Base-by-base conservation (phyloP, 2,888 invertebrate genomes). In the Caenorhabditis sp. region DNA sequence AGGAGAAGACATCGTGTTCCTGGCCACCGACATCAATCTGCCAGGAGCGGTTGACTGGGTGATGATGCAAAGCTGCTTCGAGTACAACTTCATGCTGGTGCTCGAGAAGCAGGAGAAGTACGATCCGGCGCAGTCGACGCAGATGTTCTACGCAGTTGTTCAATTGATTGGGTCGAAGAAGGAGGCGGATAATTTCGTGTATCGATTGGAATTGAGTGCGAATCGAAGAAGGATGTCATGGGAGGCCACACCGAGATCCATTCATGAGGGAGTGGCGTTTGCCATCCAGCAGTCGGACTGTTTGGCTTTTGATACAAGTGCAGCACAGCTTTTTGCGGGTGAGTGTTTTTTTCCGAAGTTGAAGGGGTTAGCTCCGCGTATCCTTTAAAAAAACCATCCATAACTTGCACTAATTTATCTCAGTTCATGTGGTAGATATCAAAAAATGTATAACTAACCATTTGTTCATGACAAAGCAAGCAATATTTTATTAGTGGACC, bases 21-120 rank as follows among this genome's bases (percentile, higher is more conserved):
- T 99, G 90, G 99, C 99, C 1, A 99, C 99, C 49, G 99, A 99
- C 93, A 99, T 99, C 84, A 99, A 98, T 94, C 94, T 99, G 87
- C 98, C 98, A 8, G 99, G 99, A 80, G 92, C 92, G 3, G 92
- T 92, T 22, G 92, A 92, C 77, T 92, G 92, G 92, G 94, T 94
- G 4, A 99, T 99, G 99, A 99, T 99, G 98, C 99, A 99, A 94
- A 97, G 97, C 35, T 99, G 99, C 93, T 99, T 98, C 93, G 97
- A 97, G 76, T 97, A 97, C 93, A 97, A 98, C 93, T 99, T 99
- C 92, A 99, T 99, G 98, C 94, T 99, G 88, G 98, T 99, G 44
- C 94, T 99, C 31, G 82, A 82, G 51, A 80, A 82, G 49, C 97
- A 97, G 93, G 97, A 97, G 92, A 98, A 98, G 93, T 96, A 95